A percentile compares a stretch with the other conserved stretches of the same genome.
These are phyloP conservation scores for Tokudaia tokunoshimensis DNA, from an alignment of 2,797 vertebrate species.

Conservation along the genomic window DNA sequence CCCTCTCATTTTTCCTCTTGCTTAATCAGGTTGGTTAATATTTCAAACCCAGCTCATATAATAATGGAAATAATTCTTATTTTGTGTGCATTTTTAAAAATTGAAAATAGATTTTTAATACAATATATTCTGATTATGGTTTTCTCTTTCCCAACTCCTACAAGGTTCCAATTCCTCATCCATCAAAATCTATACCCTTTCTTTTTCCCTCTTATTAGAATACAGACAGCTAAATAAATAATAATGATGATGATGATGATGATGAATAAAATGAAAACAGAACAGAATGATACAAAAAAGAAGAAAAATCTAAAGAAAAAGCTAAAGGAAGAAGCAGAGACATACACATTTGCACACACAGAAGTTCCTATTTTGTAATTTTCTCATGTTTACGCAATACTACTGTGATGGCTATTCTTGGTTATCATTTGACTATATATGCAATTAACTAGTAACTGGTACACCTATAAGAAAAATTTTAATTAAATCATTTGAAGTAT, in stretches of 20 bases:
- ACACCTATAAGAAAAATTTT: neutral
- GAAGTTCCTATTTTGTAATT: no score
- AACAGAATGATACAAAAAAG: neutral
- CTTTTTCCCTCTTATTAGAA: neutral
- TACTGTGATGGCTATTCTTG: neutral
- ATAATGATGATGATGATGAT: neutral
- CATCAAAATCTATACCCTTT: neutral
- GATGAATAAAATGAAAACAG: neutral
- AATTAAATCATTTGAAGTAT: neutral
- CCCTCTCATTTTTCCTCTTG: neutral
- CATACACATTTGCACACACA: neutral
- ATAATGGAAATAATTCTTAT: neutral
- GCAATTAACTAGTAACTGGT: neutral
- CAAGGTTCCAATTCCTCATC: neutral
- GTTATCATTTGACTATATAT: neutral
- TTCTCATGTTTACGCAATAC: neutral
- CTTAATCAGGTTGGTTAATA: neutral
- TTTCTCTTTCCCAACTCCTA: neutral
- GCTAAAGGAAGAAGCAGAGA: neutral
- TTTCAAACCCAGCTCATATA: neutral
- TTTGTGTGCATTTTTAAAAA: neutral
- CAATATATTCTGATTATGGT: neutral
- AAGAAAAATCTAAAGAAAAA: neutral
- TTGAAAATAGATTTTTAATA: neutral
- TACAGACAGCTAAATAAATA: neutral